A percentile compares a stretch with the other conserved stretches of the same genome.
phyloP scores from a whole-genome alignment of 2,888 invertebrate genomes.

The Argyresthia albistria region DNA sequence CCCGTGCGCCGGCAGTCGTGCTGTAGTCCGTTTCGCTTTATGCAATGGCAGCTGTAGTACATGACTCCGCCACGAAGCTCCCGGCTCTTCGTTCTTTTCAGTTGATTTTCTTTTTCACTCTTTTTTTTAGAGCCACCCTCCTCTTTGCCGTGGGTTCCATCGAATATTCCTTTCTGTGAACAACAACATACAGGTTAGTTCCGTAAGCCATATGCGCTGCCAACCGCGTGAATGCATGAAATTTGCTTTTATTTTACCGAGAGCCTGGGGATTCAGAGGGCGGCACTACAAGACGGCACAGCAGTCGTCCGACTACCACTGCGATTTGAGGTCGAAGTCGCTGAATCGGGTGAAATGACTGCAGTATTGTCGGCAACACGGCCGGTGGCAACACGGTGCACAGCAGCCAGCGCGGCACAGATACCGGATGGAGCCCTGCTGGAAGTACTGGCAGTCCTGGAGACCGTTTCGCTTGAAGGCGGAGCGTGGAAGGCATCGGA shows the following conservation, averaged over 20 bases:
- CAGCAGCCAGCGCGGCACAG: conserved; percentile 52
- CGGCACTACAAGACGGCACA: conserved; percentile 17
- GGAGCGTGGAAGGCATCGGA: conserved; percentile 63
- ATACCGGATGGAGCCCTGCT: conserved; percentile 64
- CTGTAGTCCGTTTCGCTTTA: conserved; percentile 73
- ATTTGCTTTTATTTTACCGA: conserved; percentile 48
- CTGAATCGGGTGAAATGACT: conserved; percentile 46
- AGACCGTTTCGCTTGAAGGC: conserved; percentile 68
- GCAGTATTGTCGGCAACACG: not conserved
- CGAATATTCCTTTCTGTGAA: conserved; percentile 40
- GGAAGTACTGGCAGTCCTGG: conserved; percentile 65
- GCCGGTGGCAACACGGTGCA: conserved; percentile 31
- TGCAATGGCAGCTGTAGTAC: conserved; percentile 72
- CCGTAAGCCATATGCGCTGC: conserved; percentile 19
- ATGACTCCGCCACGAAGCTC: conserved; percentile 69
- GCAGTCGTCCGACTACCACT: conserved; percentile 60
- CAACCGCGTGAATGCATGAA: conserved; percentile 36
- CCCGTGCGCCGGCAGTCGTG: conserved; percentile 70
- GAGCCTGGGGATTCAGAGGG: conserved; percentile 22
- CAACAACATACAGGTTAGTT: not conserved
- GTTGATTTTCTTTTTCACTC: conserved; percentile 51
- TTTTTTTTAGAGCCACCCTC: conserved; percentile 53
- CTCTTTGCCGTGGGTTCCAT: conserved; percentile 24
- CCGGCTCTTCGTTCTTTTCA: conserved; percentile 61
- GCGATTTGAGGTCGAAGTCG: conserved; percentile 59